Evolutionary conservation across 92 coral and sea anemone genomes (phyloP).

Genomic region (Paramuricea clavata): DNA sequence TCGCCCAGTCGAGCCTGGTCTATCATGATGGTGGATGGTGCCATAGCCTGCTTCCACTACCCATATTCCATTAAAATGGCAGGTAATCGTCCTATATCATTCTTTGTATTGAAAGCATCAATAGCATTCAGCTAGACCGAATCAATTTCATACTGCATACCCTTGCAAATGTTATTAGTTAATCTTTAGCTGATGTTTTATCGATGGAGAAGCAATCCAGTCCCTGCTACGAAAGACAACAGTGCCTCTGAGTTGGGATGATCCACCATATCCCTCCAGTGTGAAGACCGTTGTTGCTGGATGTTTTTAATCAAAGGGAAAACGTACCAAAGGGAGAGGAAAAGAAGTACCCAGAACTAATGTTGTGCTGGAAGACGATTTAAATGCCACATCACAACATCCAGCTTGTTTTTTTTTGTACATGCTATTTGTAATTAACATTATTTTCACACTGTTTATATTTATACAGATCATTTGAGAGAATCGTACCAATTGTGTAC

Average conservation of each 20-base stretch:
- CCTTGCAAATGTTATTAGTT: no score
- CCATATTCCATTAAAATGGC: no score
- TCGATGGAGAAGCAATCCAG: slow-evolving; percentile 29
- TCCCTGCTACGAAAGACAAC: neutral
- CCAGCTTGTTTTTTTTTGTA: no score
- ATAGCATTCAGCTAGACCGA: no score
- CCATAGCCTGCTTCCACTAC: no score
- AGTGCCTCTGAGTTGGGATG: slow-evolving; percentile 42
- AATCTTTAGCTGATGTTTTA: no score
- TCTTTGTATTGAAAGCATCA: slow-evolving; percentile 15
- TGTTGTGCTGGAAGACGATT: no score
- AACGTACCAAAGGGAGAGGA: slow-evolving; percentile 39
- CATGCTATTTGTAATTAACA: no score
- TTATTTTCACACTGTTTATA: neutral
- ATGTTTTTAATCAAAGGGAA: slow-evolving; percentile 32
- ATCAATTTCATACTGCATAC: no score
- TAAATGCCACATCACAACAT: no score
- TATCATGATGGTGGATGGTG: no score
- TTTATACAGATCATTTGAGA: slow-evolving; percentile 38
- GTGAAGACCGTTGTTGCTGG: slow-evolving; percentile 34
- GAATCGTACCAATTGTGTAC: slow-evolving; percentile 48
- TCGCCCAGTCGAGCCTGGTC: slow-evolving; percentile 50
- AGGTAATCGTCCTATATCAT: neutral
- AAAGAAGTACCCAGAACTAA: slow-evolving; percentile 10
- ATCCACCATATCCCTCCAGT: slow-evolving; percentile 38